Base-by-base conservation (phyloP, 2,888 invertebrate species). In the Endomychus coccineus region DNA sequence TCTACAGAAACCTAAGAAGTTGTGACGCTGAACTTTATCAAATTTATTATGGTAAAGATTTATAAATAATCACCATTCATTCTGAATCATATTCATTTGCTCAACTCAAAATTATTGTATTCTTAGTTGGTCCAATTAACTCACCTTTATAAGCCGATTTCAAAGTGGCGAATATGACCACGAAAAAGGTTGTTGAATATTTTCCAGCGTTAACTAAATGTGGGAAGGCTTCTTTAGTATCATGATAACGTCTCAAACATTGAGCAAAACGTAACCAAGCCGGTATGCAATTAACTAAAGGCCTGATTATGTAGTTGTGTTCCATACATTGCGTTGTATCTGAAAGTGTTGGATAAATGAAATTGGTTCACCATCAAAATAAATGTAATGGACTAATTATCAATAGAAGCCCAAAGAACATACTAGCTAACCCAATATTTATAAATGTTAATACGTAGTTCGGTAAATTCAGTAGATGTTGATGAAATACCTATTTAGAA, bases 241-340 rank as follows among this genome's bases (percentile, higher is more conserved):
- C 89, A 30, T 82, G 71, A 62, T 83, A 89, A 49, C 89, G 80
- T 3, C 88, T 70, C 29, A 89, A 67, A 58, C 89, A 90, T 65
- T 89, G 89, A 29, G 84, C 81, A 62, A 88, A 87, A 38, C 89
- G 79, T 56, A 85, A 82, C 78, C 84, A 87, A 2, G 88, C 87
- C 1, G 89, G 89, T 40, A 90, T 69, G 55, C 83, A 80, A 42
- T 80, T 77, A 3, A 89, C 79, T 31, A 87, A 63, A 1, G 83
- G 79, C 25, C 74, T 63, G 28, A 73, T 58, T 25, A 71, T 55
- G 31, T 68, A 71, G 34, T 67, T 64, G 37, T 61, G 59, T 36
- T 68, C 66, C 51, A 70, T 70, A 54, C 75, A 75, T 32, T 61
- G 56, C 25, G 62, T 54, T 15, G 68, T 69, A 53, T 69, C 74